Base-by-base conservation (phyloP, 2,797 vertebrate species). In the Xyrichtys novacula region DNA sequence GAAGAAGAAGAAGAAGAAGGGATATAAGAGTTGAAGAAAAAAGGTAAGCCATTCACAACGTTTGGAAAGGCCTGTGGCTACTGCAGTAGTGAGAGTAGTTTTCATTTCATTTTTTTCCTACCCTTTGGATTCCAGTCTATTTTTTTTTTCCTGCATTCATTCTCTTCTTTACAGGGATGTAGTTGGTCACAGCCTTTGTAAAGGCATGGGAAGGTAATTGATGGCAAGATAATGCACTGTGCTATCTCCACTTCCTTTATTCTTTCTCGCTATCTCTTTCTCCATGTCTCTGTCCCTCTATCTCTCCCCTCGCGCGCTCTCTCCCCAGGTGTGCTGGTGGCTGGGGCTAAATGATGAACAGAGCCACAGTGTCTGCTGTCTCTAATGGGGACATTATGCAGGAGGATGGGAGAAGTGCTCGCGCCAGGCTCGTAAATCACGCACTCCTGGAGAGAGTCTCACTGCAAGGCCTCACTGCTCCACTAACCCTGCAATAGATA, bases 311-410 rank as follows among this genome's bases (percentile, higher is more conserved):
- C 67, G 3, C 49, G 42, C 57, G 43, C 76, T 50, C 55, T 40
- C 82, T 73, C 80, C 66, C 83, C 76, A 88, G 81, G 85, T 91
- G 86, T 84, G 77, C 85, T 66, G 56, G 77, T 86, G 63, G 58
- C 80, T 76, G 59, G 52, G 68, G 74, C 84, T 82, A 88, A 88
- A 85, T 90, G 84, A 91, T 85, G 89, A 91, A 87, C 80, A 87
- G 77, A 89, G 80, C 83, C 76, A 87, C 81, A 87, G 85, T 83
- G 83, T 85, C 80, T 84, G 83, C 77, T 69, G 84, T 78, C 83
- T 88, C 85, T 91, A 91, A 91, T 91, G 87, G 91, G 87, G 87
- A 91, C 88, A 91, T 91, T 90, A 91, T 91, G 86, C 87, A 89
- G 83, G 82, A 85, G 87, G 85, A 89, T 31, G 68, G 82, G 73